These are phyloP conservation scores for Cantharis rufa DNA, from an alignment of 2,888 invertebrate species.

Conservation along the genomic window DNA sequence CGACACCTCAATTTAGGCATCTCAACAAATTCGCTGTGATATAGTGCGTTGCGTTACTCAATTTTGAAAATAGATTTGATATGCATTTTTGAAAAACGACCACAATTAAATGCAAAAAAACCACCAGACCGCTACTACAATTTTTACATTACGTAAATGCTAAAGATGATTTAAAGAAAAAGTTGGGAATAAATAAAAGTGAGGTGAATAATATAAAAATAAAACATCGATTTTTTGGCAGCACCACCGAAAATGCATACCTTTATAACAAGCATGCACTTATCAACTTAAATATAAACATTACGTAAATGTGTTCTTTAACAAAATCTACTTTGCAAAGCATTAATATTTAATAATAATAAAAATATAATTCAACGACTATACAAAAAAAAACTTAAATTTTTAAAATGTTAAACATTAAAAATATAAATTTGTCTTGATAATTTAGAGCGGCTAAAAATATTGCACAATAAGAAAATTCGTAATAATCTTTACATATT, in stretches of 20 bases:
- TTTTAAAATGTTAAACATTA: slow-evolving; percentile 1
- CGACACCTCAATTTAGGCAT: background rate
- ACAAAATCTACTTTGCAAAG: slow-evolving; percentile 14
- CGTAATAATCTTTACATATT: background rate
- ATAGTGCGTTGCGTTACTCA: background rate
- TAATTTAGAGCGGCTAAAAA: background rate
- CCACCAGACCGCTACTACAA: background rate
- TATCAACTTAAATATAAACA: background rate
- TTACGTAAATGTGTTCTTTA: slow-evolving; percentile 14
- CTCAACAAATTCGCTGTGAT: background rate
- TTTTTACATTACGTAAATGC: background rate
- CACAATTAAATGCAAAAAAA: background rate
- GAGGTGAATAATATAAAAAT: background rate
- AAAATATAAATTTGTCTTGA: background rate
- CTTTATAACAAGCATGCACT: background rate
- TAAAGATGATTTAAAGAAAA: background rate
- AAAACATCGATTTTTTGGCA: background rate
- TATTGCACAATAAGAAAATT: slow-evolving; percentile 2
- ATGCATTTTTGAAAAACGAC: background rate
- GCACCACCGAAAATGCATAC: background rate
- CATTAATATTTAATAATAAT: slow-evolving; percentile 13
- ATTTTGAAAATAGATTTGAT: slow-evolving; percentile 1
- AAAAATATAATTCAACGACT: slow-evolving; percentile 22
- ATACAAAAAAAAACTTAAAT: slow-evolving; percentile 21
- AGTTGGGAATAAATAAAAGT: background rate